Conservation (phyloP, 2,113 vertebrate species). For the Microtus pennsylvanicus region DNA sequence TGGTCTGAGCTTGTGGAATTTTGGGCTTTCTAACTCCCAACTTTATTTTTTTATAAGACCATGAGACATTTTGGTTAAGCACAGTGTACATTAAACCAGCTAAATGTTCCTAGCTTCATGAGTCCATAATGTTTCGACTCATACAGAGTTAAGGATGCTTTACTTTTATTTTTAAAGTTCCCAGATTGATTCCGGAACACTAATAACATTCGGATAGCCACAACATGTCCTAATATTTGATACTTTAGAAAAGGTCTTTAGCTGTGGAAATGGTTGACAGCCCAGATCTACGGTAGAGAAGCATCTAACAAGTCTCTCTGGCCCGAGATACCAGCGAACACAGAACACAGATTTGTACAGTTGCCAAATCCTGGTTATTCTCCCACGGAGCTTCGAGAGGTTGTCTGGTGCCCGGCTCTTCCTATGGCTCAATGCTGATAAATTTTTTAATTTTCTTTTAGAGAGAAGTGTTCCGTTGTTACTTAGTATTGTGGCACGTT, state of each 20-base stretch:
- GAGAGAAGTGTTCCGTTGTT: conserved; percentile 46
- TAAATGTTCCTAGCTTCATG: conserved; percentile 86
- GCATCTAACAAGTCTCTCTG: conserved; percentile 30
- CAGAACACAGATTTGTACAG: background rate
- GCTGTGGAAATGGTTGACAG: conserved; percentile 11
- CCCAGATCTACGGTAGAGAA: conserved; percentile 11
- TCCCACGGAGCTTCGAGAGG: conserved; percentile 67
- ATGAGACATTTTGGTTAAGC: conserved; percentile 75
- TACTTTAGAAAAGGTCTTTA: conserved; percentile 37
- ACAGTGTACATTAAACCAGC: conserved; percentile 85
- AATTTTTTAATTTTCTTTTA: conserved; percentile 61
- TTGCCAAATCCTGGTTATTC: conserved; percentile 75
- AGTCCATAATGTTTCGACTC: conserved; percentile 65
- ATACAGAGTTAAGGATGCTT: conserved; percentile 60
- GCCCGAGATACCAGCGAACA: conserved; percentile 68
- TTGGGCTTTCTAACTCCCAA: conserved; percentile 59
- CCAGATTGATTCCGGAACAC: conserved; percentile 20
- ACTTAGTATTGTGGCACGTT: background rate
- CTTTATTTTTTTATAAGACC: conserved; percentile 71
- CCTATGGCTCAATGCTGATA: conserved; percentile 45
- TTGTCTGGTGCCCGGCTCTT: conserved; percentile 34
- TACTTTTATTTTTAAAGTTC: conserved; percentile 56
- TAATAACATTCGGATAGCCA: conserved; percentile 60
- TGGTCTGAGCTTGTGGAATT: conserved; percentile 59
- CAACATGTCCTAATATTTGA: conserved; percentile 67